Evolutionary conservation across 2,113 vertebrate species (phyloP), one percentile per base, ranked within the genome.

Genomic region (Oncorhynchus tshawytscha): DNA sequence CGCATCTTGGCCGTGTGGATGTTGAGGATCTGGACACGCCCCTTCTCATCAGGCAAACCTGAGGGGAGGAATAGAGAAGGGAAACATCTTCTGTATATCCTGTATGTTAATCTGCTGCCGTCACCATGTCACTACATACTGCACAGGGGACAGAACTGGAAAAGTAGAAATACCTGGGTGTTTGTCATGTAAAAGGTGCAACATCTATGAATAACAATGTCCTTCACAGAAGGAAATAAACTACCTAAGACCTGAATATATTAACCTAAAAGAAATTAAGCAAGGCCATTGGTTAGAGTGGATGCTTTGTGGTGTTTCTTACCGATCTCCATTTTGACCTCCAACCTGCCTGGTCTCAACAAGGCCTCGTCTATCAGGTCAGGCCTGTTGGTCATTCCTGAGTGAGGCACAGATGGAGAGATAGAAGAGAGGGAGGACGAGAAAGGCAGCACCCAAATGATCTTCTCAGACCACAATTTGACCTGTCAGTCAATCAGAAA

Each of bases 281-380:
- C 51, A 54, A 45, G 9, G 39, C 29, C 27, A 4, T 54, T 3
- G 60, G 20, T 67, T 67, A 27, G 65, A 15, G 3, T 13, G 65
- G 65, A 25, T 13, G 11, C 13, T 29, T 67, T 31, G 9, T 27
- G 25, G 64, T 5, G 13, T 39, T 20, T 54, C 93, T 95, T 89
- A 99, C 97, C 97, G 1, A 99, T 99, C 92, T 99, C 97, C 97
- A 99, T 99, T 83, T 99, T 99, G 84, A 98, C 97, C 89, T 99
- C 97, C 89, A 99, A 80, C 71, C 97, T 94, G 67, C 97, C 97
- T 0, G 97, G 97, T 88, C 97, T 95, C 91, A 99, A 84, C 80
- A 99, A 91, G 82, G 97, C 97, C 67, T 99, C 97, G 25, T 99
- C 97, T 66, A 99, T 99, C 90, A 99, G 94, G 92, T 99, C 97